Evolutionary conservation across 1,140 invertebrate species (phyloP), one percentile per base, ranked within the genome.

Genomic region (Bombus polaris): DNA sequence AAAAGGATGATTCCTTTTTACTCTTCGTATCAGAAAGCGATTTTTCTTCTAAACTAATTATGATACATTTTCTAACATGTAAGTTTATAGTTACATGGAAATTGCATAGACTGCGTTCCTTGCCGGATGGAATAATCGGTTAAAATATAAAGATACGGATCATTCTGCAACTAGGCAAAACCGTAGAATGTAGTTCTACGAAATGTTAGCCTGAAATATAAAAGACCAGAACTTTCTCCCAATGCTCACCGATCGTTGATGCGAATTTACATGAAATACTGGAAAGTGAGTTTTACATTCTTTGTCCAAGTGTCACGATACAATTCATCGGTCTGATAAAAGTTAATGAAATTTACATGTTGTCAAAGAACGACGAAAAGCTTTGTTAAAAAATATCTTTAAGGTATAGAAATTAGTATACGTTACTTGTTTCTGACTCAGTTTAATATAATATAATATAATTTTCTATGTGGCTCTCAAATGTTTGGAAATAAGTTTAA

Each of bases 161-260:
- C 71, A n/a, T 73, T 78, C 47, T 32, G 70, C 35, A 42, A 65
- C 18, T 37, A 66, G 65, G 53, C 0, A 65, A 87, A 83, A 37
- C 35, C 32, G 47, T 53, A 73, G 75, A 87, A 84, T 71, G n/a
- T 68, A 75, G 53, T 77, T 77, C 28, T 62, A 68, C 32, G 83
- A 73, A 77, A 57, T 65, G 57, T 42, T 57, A 68, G 53, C 22
- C 4, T 62, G 59, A 85, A 85, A 76, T 73, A 66, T 73, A 79
- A 32, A 65, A 62, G 53, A 77, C 32, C 62, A 59, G 28, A n/a
- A 68, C 81, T 87, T 87, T 88, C 86, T 77, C 81, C 18, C 72
- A 39, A 70, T 75, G 44, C 66, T 71, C 22, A 15, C 15, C 44
- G 57, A 53, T 37, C 59, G n/a, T 72, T 42, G 39, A 44, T 57